Percentiles rank a stretch among this genome's conserved stretches.
Conservation (phyloP, 2,113 vertebrate genomes). For the Triplophysa tibetana region DNA sequence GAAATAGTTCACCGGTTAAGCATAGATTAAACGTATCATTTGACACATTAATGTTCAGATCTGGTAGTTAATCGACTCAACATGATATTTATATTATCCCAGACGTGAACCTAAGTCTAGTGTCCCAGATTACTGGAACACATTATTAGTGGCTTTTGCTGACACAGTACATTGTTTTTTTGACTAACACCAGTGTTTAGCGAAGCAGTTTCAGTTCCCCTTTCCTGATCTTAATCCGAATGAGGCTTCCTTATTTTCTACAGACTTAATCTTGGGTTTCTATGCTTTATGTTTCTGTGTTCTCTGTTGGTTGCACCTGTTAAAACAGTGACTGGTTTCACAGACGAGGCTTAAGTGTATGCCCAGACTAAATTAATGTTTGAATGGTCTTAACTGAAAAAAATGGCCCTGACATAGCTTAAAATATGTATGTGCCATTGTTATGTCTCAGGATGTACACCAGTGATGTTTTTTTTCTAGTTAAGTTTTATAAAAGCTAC, state of each 20-base stretch:
- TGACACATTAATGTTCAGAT: background rate
- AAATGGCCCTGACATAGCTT: no score
- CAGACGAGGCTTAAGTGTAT: no score
- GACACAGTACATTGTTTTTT: background rate
- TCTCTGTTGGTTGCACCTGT: background rate
- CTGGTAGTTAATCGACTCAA: background rate
- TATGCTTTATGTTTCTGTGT: background rate
- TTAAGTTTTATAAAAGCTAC: no score
- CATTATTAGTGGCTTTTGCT: background rate
- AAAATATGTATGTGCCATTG: no score
- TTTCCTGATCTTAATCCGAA: background rate
- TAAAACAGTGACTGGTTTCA: background rate
- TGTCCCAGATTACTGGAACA: background rate
- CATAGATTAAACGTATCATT: background rate
- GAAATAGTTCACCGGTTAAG: background rate
- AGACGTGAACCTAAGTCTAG: background rate
- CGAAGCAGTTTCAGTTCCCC: conserved; percentile 25
- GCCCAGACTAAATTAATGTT: no score
- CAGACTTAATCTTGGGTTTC: background rate
- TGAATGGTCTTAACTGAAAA: no score
- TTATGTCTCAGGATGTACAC: no score
- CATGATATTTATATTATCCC: background rate
- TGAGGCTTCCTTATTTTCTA: background rate
- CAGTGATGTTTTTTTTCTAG: no score
- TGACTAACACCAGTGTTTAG: background rate